phyloP scores from a whole-genome alignment of 1,140 invertebrate genomes.

The Drosophila auraria region DNA sequence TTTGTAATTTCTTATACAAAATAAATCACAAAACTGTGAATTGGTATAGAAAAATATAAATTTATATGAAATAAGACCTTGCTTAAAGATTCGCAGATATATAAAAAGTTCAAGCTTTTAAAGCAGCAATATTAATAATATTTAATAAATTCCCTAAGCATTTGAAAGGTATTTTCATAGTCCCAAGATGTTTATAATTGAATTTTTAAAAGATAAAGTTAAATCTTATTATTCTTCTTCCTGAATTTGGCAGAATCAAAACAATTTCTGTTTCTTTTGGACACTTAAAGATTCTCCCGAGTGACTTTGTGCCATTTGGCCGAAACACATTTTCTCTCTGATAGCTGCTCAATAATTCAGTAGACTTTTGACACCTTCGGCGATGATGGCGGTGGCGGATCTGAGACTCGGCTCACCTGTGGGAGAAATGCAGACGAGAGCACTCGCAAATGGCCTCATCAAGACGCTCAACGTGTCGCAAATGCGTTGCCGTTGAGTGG shows the following conservation, averaged over 20 bases:
- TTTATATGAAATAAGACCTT: background rate
- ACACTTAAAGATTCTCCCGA: background rate
- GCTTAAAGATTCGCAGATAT: background rate
- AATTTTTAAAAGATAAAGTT: background rate
- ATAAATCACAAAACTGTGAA: background rate
- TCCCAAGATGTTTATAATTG: background rate
- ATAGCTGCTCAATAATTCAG: constrained; percentile 55
- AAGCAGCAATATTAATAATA: background rate
- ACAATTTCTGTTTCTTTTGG: background rate
- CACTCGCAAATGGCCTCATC: constrained; percentile 64
- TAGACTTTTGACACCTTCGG: constrained; percentile 45
- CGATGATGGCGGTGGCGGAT: constrained; percentile 10
- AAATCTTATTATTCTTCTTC: background rate
- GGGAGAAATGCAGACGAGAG: constrained; percentile 16
- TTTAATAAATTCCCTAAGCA: background rate
- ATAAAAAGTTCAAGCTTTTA: background rate
- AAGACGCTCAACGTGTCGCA: constrained; percentile 68
- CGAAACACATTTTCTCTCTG: constrained; percentile 2
- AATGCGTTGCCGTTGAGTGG: constrained; percentile 64
- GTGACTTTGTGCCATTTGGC: constrained; percentile 13
- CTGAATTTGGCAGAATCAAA: background rate
- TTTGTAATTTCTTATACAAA: background rate
- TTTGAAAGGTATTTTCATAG: too few relatives aligned
- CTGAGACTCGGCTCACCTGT: constrained; percentile 32
- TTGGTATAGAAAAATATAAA: background rate